Conservation (phyloP, 2,797 vertebrate genomes). For the Natrix natrix region DNA sequence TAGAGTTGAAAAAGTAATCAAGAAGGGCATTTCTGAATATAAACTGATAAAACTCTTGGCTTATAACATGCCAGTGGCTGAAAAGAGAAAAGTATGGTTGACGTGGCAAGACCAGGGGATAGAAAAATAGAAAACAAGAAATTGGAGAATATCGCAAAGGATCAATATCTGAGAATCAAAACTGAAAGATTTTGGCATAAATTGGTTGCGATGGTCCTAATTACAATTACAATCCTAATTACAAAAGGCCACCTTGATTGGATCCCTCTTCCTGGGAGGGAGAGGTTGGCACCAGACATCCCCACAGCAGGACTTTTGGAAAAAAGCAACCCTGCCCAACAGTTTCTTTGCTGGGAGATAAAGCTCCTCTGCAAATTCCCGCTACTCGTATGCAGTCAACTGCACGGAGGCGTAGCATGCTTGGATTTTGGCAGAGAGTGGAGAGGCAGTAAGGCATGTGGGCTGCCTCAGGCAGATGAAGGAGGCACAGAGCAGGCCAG, state of each 20-base stretch:
- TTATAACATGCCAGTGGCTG: neutral
- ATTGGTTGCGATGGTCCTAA: neutral
- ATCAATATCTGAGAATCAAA: neutral
- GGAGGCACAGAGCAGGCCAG: neutral
- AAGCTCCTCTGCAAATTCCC: neutral
- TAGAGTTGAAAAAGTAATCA: neutral
- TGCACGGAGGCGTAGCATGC: neutral
- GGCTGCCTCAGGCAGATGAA: neutral
- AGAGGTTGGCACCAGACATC: neutral
- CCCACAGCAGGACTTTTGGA: neutral
- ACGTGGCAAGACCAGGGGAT: neutral
- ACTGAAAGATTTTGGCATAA: neutral
- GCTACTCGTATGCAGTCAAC: neutral
- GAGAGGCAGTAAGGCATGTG: neutral
- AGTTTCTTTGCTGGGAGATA: neutral
- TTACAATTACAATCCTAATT: neutral
- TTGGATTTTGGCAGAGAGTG: neutral
- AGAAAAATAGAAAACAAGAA: neutral
- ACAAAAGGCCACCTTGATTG: neutral
- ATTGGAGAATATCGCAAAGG: neutral
- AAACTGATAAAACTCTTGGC: neutral
- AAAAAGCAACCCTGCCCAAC: neutral
- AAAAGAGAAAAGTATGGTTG: neutral
- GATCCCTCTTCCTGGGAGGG: neutral
- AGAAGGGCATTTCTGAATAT: neutral